Evolutionary conservation across 2,888 invertebrate species (phyloP), one percentile per base, ranked within the genome.

Genomic region (Lepetodrilus schrolli): DNA sequence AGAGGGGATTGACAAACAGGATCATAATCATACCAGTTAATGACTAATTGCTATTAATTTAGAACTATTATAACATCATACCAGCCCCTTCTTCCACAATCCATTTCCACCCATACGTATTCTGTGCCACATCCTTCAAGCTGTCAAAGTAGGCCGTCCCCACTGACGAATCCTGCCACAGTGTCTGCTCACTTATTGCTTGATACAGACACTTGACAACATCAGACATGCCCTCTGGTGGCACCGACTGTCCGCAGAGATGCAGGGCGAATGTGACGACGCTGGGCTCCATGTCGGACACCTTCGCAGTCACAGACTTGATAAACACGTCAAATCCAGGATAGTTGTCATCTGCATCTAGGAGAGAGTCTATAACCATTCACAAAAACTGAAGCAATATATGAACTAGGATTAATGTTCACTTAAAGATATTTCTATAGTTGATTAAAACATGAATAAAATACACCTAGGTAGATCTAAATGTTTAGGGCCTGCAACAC

Each of bases 101-200:
- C 58, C 58, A 58, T 51, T 7, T 51, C 51, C 23, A 51, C n/a
- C 58, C 58, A 13, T 58, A 7, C n/a, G 4, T 17, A 2, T n/a
- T 58, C 30, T 30, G n/a, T 13, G 30, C 58, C 5, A 58, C 30
- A 8, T 26, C 8, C 1, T 47, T 34, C 21, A 72, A 47, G 49
- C 72, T 65, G 4, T 43, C 21, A 26, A 72, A 72, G 37, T 66
- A 72, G 10, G 72, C 65, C 2, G 72, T 72, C 3, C 65, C 72
- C 20, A 72, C 66, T 4, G 72, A 72, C 1, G 66, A 34, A 17
- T 72, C 72, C 36, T 38, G 43, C 23, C 26, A 58, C 34, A 72
- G 21, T 4, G 26, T 26, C n/a, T 70, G 17, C 1, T 58, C 21
- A 21, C 26, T 72, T 8, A 66, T 47, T 10, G 43, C 47, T 4